Evolutionary conservation across 2,888 invertebrate genomes (phyloP), one percentile per base, ranked within the genome.

Genomic region (Athetis lepigone): DNA sequence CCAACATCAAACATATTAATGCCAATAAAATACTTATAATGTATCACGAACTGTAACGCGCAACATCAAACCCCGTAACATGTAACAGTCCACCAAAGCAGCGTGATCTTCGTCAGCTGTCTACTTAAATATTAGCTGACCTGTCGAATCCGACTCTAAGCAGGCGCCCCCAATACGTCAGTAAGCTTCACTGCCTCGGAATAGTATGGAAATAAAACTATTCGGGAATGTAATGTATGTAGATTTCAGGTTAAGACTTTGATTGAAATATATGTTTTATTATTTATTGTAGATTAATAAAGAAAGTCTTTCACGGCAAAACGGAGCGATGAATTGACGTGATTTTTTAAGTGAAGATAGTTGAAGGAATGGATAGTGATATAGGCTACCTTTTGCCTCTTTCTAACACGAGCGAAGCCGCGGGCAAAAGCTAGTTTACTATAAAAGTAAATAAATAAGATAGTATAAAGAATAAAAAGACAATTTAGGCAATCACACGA

Each of bases 51-150:
- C 16, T 36, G 18, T 50, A 45, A 13, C 36, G 19, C 27, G 21
- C 13, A 40, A 47, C 40, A 40, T 37, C 4, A 23, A 19, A 23
- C n/a, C 43, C 27, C 37, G 36, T 40, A 70, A 46, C 36, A 11
- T 46, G 33, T 55, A 51, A 56, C 37, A 16, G 0, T 6, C n/a
- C 36, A 16, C 45, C 13, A 37, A 37, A 40, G 3, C 29, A 23
- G 58, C 39, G 43, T 21, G 54, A 70, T 73, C 73, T 46, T 39
- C 60, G 46, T 70, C 67, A 73, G 55, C 47, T 52, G 60, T 60
- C 68, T 40, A 52, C 43, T 47, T 52, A 49, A 42, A 52, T 66
- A 56, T 67, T 43, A 40, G 46, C 68, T 52, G 67, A 42, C 47
- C 55, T 36, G 29, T 45, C 50, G 37, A 29, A 46, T 4, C 51